A percentile compares a stretch with the other conserved stretches of the same genome.
phyloP scores from a whole-genome alignment of 2,113 vertebrate species.

The Notarius quadriscutis region DNA sequence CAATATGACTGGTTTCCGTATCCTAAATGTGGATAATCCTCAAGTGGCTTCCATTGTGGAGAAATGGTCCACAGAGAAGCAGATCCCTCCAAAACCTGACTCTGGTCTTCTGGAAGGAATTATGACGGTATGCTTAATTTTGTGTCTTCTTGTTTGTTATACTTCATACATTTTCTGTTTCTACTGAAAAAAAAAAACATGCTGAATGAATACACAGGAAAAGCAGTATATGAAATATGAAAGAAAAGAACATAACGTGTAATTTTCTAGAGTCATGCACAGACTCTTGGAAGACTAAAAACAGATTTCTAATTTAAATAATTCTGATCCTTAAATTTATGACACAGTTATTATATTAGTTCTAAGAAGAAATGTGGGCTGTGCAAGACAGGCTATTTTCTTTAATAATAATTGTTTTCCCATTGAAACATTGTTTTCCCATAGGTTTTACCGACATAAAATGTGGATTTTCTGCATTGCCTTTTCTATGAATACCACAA shows the following conservation, averaged over 20 bases:
- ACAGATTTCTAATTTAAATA: not conserved
- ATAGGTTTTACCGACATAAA: conserved; percentile 19
- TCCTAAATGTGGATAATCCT: conserved; percentile 95
- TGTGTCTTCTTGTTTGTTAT: not conserved
- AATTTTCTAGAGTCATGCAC: not conserved
- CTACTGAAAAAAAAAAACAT: not conserved
- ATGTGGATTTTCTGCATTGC: not conserved
- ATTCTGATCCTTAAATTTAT: not conserved
- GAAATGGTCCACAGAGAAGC: conserved; percentile 96
- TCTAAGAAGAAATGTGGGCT: not conserved
- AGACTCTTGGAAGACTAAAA: not conserved
- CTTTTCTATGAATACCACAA: not conserved
- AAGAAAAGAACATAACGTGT: not conserved
- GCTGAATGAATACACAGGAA: not conserved
- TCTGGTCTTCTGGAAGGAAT: conserved; percentile 90
- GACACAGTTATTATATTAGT: not conserved
- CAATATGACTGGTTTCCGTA: conserved; percentile 97
- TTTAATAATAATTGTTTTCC: not conserved
- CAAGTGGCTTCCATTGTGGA: conserved; percentile 91
- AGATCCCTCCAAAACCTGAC: conserved; percentile 83
- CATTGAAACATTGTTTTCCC: conserved; percentile 3
- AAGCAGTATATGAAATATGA: too few relatives aligned
- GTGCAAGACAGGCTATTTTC: conserved; percentile 13
- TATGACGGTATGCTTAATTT: conserved; percentile 89
- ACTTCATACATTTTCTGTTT: not conserved